Conservation (phyloP, 2,888 invertebrate species). For the Parapristionchus giblindavisi region DNA sequence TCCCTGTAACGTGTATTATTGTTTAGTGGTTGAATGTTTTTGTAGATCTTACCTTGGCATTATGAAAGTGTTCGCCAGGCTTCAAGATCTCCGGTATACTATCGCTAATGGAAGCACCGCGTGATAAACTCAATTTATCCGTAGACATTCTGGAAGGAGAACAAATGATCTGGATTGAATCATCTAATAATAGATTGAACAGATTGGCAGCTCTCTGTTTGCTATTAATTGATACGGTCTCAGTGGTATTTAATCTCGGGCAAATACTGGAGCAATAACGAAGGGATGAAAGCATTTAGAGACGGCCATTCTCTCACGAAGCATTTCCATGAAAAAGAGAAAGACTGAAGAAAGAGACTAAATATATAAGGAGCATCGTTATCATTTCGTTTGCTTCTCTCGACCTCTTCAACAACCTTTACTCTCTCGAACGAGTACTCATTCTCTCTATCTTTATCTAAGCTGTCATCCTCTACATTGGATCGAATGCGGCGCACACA, state of each 20-base stretch:
- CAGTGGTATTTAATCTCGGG: no score
- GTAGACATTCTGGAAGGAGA: constrained; percentile 15
- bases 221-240: no score
- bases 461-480: no score
- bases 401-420: not conserved
- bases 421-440: no score
- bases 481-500: not conserved
- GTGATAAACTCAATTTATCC: constrained; percentile 16
- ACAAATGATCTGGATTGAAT: not conserved
- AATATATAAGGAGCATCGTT: not conserved
- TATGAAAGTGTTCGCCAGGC: constrained; percentile 35
- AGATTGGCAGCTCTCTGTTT: not conserved
- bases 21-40: not conserved
- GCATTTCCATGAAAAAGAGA: no score
- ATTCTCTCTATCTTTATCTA: no score
- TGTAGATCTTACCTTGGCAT: not conserved
- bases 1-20: constrained; percentile 39
- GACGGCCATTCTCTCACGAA: not conserved
- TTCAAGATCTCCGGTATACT: constrained; percentile 15
- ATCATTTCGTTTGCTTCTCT: not conserved
- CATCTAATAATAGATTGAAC: not conserved
- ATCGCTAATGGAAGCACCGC: not conserved
- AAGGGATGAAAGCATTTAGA: not conserved
- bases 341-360: not conserved
- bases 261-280: not conserved